Evolutionary conservation across 92 coral and sea anemone genomes (phyloP), one percentile per base, ranked within the genome.

Genomic region (Porites rus): DNA sequence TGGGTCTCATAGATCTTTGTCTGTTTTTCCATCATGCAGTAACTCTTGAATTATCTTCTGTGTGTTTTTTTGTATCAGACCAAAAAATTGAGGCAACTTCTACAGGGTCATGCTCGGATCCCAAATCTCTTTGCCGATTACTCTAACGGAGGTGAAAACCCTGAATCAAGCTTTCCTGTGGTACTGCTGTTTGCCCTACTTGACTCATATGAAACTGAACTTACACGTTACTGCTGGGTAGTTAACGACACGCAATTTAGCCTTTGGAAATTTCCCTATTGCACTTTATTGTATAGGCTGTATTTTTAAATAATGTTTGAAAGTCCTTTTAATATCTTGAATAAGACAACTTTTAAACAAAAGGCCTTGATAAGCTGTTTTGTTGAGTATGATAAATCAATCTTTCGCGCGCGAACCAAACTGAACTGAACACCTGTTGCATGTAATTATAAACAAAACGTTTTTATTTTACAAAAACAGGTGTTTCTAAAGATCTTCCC

Each of bases 361-460:
- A 14, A 52, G 84, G 21, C 20, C 1, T 38, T 13, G 17, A 50
- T 18, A 69, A 52, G 51, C 20, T 66, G 72, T 69, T 54, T 80
- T 51, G 10, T 80, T 52, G 24, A 64, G 84, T 64, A 80, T 66
- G 84, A 65, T 51, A 20, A 18, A 63, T 63, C 46, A 38, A 38
- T 7, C 72, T 64, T 7, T 69, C 46, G 14, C 10, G 82, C 12
- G n/a, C 13, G 21, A 10, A 43, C 22, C 10, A 76, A 43, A 12
- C 5, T 8, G 6, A 76, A 22, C 18, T 6, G 17, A 28, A 8
- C 85, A 81, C 85, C 85, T 81, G 85, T 81, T 81, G 85, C 25
- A 73, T 73, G 21, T 38, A 1, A 8, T 20, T 19, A 51, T 51
- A 18, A 51, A 2, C 28, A 62, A 53, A 51, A 51, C n/a, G 20